Conservation (phyloP, 2,113 vertebrate species). For the Micronisus gabar region DNA sequence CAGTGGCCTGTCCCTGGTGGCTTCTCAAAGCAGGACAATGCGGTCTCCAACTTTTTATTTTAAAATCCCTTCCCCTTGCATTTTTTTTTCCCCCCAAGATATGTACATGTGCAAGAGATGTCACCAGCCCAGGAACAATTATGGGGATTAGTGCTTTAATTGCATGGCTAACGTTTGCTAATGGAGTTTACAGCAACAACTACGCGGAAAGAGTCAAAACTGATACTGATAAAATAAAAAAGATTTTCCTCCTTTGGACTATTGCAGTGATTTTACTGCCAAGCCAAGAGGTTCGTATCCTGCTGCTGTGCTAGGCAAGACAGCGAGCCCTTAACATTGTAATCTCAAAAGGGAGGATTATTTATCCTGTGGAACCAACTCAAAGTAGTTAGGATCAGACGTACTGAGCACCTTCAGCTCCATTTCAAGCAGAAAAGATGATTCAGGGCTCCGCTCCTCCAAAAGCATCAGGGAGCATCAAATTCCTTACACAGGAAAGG, state of each 20-base stretch:
- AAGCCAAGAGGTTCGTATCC: background rate
- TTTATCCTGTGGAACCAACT: background rate
- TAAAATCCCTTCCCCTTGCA: background rate
- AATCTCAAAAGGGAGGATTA: background rate
- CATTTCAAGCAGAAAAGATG: background rate
- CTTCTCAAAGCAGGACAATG: constrained; percentile 70
- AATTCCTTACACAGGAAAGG: background rate
- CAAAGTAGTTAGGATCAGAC: background rate
- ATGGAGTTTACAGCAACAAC: background rate
- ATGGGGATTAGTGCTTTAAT: background rate
- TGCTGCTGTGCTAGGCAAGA: background rate
- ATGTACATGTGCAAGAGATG: background rate
- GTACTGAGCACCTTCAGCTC: background rate
- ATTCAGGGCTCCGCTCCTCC: background rate
- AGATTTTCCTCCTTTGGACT: background rate
- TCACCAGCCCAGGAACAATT: background rate
- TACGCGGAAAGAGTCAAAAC: background rate
- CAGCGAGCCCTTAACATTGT: rapidly evolving
- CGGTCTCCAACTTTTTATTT: constrained; percentile 29
- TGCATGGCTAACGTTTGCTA: background rate
- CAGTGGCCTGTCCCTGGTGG: constrained; percentile 66
- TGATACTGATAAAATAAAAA: background rate
- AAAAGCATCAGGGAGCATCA: background rate
- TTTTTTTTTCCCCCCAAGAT: background rate
- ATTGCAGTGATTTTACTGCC: background rate